A percentile compares a stretch with the other conserved stretches of the same genome.
phyloP scores from a whole-genome alignment of 2,888 invertebrate genomes.

The Phalera bucephala region DNA sequence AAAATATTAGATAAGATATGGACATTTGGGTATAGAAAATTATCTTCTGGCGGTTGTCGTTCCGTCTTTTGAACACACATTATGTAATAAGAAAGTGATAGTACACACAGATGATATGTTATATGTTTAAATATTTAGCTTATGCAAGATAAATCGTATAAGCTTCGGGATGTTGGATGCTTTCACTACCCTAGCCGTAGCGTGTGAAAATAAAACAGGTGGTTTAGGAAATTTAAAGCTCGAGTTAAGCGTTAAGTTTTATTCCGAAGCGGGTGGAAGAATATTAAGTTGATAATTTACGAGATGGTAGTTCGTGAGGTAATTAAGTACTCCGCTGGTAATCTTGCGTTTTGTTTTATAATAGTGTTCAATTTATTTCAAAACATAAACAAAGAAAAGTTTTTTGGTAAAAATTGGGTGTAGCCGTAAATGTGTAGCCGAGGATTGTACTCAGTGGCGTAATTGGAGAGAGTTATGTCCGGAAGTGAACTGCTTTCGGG shows the following conservation, averaged over 20 bases:
- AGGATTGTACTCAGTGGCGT: too few species aligned
- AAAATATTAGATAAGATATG: background rate
- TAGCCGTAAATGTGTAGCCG: too few species aligned
- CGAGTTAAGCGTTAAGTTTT: slow-evolving; percentile 8
- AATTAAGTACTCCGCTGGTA: background rate
- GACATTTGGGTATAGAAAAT: slow-evolving; percentile 2
- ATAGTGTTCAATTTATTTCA: too few species aligned
- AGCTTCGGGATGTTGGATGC: slow-evolving; percentile 35
- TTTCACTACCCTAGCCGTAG: slow-evolving; percentile 40
- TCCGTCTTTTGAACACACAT: slow-evolving; percentile 29
- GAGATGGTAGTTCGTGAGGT: slow-evolving; percentile 5
- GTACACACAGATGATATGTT: slow-evolving; percentile 33
- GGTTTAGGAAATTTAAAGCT: slow-evolving; percentile 12
- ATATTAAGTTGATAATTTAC: slow-evolving; percentile 1
- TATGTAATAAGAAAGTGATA: slow-evolving; percentile 63
- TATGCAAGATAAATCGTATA: slow-evolving; percentile 52
- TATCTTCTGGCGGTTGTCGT: slow-evolving; percentile 4
- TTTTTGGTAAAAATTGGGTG: too few species aligned
- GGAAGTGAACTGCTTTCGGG: too few species aligned
- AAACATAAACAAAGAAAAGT: too few species aligned
- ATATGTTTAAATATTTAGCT: slow-evolving; percentile 49
- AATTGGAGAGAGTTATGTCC: too few species aligned
- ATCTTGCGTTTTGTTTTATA: too few species aligned
- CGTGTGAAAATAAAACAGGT: slow-evolving; percentile 1
- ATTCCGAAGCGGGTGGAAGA: slow-evolving; percentile 13